Percentiles rank a stretch among this genome's conserved stretches.
Evolutionary conservation across 1,140 invertebrate species (phyloP).

Genomic region (Xylocopa sonorina): DNA sequence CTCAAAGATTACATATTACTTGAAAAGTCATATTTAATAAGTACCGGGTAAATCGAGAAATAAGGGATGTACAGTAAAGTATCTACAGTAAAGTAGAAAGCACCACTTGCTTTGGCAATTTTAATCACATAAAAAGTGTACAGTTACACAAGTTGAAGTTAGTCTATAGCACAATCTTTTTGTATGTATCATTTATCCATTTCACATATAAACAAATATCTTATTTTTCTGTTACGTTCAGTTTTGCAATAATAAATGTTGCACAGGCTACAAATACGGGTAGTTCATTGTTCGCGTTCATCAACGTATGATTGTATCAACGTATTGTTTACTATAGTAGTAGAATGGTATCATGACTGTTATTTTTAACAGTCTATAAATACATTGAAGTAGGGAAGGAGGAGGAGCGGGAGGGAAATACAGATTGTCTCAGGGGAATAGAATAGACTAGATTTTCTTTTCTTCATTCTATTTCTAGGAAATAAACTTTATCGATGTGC

Average conservation of each 20-base stretch:
- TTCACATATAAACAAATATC: constrained; percentile 3
- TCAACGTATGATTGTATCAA: constrained; percentile 2
- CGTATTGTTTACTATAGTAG: constrained; percentile 35
- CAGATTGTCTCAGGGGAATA: constrained; percentile 40
- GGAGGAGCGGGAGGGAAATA: constrained; percentile 28
- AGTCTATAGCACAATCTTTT: constrained; percentile 17
- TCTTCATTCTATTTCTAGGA: constrained; percentile 22
- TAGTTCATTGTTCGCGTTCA: neutral
- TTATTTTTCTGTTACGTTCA: neutral
- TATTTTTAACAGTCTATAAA: constrained; percentile 58
- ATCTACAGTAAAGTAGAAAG: constrained; percentile 26
- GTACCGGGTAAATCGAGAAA: no score
- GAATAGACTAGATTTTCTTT: constrained; percentile 26
- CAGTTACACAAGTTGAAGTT: constrained; percentile 11
- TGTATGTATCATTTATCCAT: constrained; percentile 13
- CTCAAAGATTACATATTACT: no score
- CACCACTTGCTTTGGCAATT: constrained; percentile 24
- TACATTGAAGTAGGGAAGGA: constrained; percentile 22
- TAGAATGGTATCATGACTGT: constrained; percentile 31
- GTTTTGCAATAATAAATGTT: neutral
- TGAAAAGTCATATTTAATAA: no score
- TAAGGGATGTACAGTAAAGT: no score
- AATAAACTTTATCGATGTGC: neutral
- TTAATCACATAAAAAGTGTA: constrained; percentile 20
- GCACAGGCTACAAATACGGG: neutral